These are phyloP conservation scores for Indicator indicator DNA, from an alignment of 2,113 vertebrate species.

Conservation along the genomic window DNA sequence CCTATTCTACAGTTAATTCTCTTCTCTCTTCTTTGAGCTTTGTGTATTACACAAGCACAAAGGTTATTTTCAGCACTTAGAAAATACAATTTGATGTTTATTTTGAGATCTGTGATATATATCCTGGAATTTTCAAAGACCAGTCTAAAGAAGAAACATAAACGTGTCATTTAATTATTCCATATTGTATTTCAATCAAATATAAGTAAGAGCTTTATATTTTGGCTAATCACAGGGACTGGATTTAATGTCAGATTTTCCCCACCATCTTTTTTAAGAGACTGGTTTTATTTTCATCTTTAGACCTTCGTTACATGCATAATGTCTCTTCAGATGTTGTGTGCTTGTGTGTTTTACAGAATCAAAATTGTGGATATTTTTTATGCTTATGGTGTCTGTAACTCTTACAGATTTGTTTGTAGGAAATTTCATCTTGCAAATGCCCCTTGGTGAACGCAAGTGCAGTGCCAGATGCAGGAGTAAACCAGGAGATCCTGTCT, in stretches of 20 bases:
- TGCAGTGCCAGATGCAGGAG: background rate
- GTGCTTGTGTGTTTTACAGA: background rate
- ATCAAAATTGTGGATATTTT: background rate
- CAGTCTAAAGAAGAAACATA: background rate
- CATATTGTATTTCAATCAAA: background rate
- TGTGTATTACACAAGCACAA: background rate
- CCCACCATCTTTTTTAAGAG: background rate
- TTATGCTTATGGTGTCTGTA: background rate
- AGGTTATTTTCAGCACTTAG: background rate
- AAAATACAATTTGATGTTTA: background rate
- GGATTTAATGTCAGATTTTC: background rate
- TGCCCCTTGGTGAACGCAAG: background rate
- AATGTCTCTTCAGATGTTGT: background rate
- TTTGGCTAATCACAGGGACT: background rate
- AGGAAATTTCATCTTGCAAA: background rate
- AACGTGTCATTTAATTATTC: background rate
- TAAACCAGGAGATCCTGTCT: background rate
- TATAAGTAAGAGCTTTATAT: background rate
- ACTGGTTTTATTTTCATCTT: background rate
- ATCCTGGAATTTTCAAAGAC: background rate
- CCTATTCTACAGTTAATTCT: background rate
- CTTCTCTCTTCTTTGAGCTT: background rate
- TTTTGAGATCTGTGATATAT: background rate
- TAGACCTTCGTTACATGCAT: background rate
- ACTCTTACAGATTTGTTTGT: background rate